Evolutionary conservation across 2,888 invertebrate species (phyloP).

Genomic region (Acanthopleura granulata): DNA sequence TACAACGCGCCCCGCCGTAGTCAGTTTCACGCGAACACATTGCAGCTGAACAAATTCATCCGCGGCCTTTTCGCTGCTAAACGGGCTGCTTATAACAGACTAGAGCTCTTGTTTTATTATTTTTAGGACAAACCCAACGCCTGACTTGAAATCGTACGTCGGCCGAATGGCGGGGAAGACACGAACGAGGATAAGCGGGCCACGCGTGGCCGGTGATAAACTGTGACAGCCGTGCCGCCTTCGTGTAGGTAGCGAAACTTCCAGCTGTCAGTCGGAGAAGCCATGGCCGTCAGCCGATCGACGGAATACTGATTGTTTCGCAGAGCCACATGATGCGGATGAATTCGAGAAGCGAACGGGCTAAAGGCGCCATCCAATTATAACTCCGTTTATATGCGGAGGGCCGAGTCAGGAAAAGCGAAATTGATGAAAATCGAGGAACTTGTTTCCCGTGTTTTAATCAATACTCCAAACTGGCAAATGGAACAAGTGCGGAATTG

Average conservation of each 20-base stretch:
- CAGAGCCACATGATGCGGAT: not conserved
- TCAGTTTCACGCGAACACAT: not conserved
- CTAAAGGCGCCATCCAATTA: not conserved
- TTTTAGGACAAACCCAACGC: not conserved
- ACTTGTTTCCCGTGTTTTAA: not conserved
- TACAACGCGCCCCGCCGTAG: not conserved
- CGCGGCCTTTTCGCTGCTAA: too few relatives aligned
- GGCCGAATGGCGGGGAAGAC: not conserved
- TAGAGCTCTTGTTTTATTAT: constrained; percentile 3
- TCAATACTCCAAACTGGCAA: constrained; percentile 7
- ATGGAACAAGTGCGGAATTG: not conserved
- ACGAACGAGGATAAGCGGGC: not conserved
- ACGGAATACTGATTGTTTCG: too few relatives aligned
- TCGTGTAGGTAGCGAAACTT: not conserved
- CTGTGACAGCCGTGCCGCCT: not conserved
- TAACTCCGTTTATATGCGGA: not conserved
- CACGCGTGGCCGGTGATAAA: constrained; percentile 1
- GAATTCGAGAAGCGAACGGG: not conserved
- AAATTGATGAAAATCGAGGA: not conserved
- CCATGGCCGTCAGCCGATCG: too few relatives aligned
- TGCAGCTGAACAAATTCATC: constrained; percentile 1
- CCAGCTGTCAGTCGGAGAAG: not conserved
- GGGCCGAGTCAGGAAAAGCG: not conserved
- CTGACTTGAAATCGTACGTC: not conserved
- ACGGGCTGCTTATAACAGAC: not conserved